A percentile compares a stretch with the other conserved stretches of the same genome.
Evolutionary conservation across 2,113 vertebrate genomes (phyloP).

Genomic region (Himantopus leucocephalus): DNA sequence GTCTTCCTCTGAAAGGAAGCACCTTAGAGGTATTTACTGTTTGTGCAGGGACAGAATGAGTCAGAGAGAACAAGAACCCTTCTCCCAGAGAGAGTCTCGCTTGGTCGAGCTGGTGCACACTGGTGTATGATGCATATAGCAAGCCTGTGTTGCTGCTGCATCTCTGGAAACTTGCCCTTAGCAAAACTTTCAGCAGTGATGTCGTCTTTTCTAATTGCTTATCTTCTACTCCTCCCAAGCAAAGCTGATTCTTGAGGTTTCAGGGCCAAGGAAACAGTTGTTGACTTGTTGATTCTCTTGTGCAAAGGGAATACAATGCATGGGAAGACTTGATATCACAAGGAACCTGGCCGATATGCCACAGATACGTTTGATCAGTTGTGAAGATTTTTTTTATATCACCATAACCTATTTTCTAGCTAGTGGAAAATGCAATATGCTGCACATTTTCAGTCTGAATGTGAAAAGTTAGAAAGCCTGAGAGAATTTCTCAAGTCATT

Average conservation of each 20-base stretch:
- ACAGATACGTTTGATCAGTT: neutral
- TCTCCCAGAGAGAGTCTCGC: neutral
- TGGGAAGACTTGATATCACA: neutral
- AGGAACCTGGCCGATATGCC: neutral
- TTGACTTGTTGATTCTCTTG: neutral
- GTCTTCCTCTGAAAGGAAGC: neutral
- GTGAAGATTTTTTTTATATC: neutral
- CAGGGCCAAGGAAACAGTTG: neutral
- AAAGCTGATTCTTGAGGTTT: neutral
- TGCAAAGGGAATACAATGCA: neutral
- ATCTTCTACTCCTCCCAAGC: neutral
- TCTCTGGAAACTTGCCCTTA: neutral
- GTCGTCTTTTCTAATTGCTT: neutral
- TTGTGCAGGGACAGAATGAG: neutral
- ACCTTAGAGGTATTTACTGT: neutral
- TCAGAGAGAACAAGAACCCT: neutral
- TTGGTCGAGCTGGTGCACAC: neutral
- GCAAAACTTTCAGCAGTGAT: neutral
- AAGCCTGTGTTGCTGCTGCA: neutral
- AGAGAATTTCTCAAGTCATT: neutral
- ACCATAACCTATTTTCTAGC: neutral
- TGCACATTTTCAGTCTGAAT: neutral
- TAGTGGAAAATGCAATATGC: neutral
- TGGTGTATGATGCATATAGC: neutral
- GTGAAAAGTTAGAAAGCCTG: neutral